phyloP scores from a whole-genome alignment of 2,797 vertebrate genomes.

The Myotis vivesi region DNA sequence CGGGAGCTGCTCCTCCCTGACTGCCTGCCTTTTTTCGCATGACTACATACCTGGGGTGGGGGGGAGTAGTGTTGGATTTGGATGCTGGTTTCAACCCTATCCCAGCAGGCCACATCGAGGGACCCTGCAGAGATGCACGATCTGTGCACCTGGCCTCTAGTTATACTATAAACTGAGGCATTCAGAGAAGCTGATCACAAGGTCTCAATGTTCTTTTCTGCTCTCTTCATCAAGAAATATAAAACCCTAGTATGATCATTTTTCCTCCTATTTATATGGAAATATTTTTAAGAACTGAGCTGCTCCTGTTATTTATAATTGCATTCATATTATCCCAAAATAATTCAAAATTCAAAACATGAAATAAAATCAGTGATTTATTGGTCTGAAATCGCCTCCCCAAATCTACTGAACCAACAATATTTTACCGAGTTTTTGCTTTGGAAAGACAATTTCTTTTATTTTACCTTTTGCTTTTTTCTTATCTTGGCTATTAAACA shows the following conservation, averaged over 20 bases:
- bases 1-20: too few relatives aligned
- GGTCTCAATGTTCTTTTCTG: neutral
- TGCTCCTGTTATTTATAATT: neutral
- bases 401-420: neutral
- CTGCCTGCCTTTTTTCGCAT: too few relatives aligned
- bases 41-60: too few relatives aligned
- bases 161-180: neutral
- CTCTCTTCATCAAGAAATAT: neutral
- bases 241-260: neutral
- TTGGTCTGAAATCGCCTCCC: neutral
- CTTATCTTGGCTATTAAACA: conserved; percentile 9
- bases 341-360: conserved; percentile 48
- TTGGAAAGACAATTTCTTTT: neutral
- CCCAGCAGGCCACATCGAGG: too few relatives aligned
- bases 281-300: conserved; percentile 17
- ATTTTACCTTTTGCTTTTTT: neutral
- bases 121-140: too few relatives aligned
- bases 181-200: neutral
- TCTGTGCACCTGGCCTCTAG: too few relatives aligned
- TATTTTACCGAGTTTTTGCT: neutral
- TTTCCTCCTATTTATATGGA: neutral
- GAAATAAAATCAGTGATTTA: neutral
- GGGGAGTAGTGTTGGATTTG: too few relatives aligned
- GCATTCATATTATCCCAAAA: neutral
- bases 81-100: too few relatives aligned